Evolutionary conservation across 2,888 invertebrate genomes (phyloP).

Genomic region (Frankliniella intonsa): DNA sequence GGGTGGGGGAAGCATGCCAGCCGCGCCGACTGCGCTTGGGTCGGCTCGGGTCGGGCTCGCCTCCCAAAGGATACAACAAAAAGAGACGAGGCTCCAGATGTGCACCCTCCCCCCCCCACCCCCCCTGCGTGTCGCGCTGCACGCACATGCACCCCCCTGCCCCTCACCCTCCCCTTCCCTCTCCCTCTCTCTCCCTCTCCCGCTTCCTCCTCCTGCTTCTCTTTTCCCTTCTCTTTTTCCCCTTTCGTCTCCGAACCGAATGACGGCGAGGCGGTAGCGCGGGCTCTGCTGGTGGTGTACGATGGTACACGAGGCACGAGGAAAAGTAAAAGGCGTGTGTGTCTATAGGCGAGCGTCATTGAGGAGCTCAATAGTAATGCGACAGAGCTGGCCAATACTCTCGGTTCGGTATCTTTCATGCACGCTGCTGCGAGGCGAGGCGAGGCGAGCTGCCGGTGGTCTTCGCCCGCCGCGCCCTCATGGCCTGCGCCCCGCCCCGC

Average conservation of each 20-base stretch:
- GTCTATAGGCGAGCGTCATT: no score
- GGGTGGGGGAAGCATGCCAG: no score
- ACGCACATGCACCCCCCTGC: no score
- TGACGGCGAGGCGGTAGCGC: not conserved
- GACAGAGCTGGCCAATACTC: no score
- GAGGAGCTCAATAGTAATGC: no score
- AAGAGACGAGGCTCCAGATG: not conserved
- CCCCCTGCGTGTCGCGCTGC: not conserved
- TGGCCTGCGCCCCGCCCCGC: no score
- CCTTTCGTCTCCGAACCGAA: not conserved
- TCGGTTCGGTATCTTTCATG: not conserved
- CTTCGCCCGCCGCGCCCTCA: no score
- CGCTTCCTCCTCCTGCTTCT: not conserved
- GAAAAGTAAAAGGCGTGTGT: no score
- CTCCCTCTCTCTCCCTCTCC: no score
- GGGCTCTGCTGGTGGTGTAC: not conserved
- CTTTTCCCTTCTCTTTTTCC: no score
- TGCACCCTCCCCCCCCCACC: not conserved
- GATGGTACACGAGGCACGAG: not conserved
- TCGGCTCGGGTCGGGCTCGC: conserved; percentile 3
- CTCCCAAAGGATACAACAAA: conserved; percentile 14
- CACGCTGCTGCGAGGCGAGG: not conserved
- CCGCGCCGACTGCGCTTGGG: no score
- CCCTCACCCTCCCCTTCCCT: no score
- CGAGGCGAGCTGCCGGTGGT: not conserved